Percentiles rank a stretch among this genome's conserved stretches.
Conservation (phyloP, 2,113 vertebrate species). For the Sterna hirundo region DNA sequence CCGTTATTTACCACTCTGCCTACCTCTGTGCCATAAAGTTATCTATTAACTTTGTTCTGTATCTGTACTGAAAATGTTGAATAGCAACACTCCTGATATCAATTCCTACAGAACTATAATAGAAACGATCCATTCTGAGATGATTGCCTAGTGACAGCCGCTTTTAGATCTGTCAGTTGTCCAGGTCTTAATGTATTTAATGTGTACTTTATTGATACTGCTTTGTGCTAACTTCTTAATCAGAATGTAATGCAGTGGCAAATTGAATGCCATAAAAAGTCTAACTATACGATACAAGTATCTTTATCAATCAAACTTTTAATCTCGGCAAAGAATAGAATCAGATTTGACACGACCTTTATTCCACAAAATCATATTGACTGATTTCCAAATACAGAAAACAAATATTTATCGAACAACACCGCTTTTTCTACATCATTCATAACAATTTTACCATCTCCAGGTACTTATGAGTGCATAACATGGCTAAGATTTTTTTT, state of each 20-base stretch:
- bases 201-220: constrained; percentile 41
- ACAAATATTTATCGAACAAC: neutral
- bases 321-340: constrained; percentile 22
- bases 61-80: constrained; percentile 50
- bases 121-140: constrained; percentile 32
- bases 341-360: constrained; percentile 33
- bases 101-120: constrained; percentile 28
- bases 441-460: neutral
- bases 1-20: neutral
- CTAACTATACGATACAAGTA: neutral
- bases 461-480: neutral
- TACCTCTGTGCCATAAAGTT: constrained; percentile 38
- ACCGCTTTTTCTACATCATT: neutral
- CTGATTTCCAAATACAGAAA: constrained; percentile 25
- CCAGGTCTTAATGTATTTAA: constrained; percentile 64
- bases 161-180: constrained; percentile 42
- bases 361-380: constrained; percentile 1
- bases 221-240: constrained; percentile 59
- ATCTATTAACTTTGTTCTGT: constrained; percentile 46
- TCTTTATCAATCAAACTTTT: constrained; percentile 31
- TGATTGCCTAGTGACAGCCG: constrained; percentile 8
- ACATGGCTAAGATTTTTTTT: neutral
- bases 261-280: constrained; percentile 3
- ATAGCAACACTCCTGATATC: constrained; percentile 39
- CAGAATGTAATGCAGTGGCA: constrained; percentile 28